Conservation (phyloP, 2,113 vertebrate species). For the Channa maculata region DNA sequence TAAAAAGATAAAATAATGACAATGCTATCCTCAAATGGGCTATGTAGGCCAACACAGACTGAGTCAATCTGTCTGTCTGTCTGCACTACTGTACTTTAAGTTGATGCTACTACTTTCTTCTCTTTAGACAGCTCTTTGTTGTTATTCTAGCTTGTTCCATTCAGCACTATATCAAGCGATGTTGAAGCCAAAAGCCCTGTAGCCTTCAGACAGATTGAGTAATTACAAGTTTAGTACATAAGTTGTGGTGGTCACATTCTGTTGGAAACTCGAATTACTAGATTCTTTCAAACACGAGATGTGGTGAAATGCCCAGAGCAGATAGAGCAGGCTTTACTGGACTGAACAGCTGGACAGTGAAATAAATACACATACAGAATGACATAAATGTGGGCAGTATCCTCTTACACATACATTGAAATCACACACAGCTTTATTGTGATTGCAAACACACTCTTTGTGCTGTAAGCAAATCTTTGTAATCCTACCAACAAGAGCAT, state of each 20-base stretch:
- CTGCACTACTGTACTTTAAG: neutral
- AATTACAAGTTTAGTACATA: neutral
- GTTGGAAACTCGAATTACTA: neutral
- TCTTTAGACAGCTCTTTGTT: neutral
- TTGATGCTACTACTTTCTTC: neutral
- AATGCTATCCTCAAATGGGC: neutral
- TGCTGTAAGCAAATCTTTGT: constrained; percentile 17
- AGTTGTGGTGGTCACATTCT: neutral
- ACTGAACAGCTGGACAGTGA: too few relatives aligned
- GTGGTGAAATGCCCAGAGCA: too few relatives aligned
- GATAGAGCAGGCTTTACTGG: too few relatives aligned
- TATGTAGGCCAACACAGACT: neutral
- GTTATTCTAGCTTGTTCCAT: neutral
- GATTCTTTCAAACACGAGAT: too few relatives aligned
- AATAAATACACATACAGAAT: too few relatives aligned
- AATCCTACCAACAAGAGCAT: constrained; percentile 39
- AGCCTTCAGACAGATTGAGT: neutral
- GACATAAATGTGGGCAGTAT: too few relatives aligned
- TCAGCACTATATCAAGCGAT: neutral
- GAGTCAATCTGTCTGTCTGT: too few relatives aligned
- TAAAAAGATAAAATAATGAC: neutral
- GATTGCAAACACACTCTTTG: constrained; percentile 18
- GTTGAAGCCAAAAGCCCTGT: neutral
- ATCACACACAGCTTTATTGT: constrained; percentile 4
- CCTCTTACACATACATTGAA: too few relatives aligned